A percentile compares a stretch with the other conserved stretches of the same genome.
These are phyloP conservation scores for Allolobophora icterica DNA, from an alignment of 2,888 invertebrate species.

Conservation along the genomic window DNA sequence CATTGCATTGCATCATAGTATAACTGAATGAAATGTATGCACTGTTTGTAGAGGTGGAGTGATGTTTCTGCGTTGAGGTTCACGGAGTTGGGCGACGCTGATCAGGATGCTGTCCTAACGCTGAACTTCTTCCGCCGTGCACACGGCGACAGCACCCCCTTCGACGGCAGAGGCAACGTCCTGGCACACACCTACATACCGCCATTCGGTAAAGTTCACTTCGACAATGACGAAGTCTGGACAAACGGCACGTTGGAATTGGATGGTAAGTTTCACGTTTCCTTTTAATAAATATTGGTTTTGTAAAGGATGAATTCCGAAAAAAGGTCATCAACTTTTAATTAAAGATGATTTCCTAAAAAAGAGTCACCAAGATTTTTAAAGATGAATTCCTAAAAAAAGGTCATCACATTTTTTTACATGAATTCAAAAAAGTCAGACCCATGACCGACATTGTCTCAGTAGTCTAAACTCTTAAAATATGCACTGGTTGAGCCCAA, in stretches of 20 bases:
- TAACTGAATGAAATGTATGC: not conserved
- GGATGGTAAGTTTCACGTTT: not conserved
- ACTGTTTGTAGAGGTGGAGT: not conserved
- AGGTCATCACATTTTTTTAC: too few relatives aligned
- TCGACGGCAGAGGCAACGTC: not conserved
- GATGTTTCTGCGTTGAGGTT: not conserved
- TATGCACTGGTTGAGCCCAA: too few relatives aligned
- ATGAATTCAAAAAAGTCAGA: too few relatives aligned
- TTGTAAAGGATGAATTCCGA: too few relatives aligned
- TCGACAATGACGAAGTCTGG: not conserved
- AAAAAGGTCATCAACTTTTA: too few relatives aligned
- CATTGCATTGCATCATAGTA: too few relatives aligned
- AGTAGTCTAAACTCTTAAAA: too few relatives aligned
- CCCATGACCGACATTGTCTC: too few relatives aligned
- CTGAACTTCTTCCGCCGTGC: not conserved
- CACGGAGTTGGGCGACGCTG: not conserved
- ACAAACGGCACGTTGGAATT: not conserved
- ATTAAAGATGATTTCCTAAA: too few relatives aligned
- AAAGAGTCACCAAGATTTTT: too few relatives aligned
- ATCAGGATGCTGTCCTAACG: not conserved
- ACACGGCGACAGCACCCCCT: not conserved
- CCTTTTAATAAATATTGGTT: too few relatives aligned
- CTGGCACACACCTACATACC: constrained; percentile 8
- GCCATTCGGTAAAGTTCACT: not conserved
- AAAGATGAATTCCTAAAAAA: too few relatives aligned